Base-by-base conservation (phyloP, 2,113 vertebrate genomes). In the Bufo gargarizans region DNA sequence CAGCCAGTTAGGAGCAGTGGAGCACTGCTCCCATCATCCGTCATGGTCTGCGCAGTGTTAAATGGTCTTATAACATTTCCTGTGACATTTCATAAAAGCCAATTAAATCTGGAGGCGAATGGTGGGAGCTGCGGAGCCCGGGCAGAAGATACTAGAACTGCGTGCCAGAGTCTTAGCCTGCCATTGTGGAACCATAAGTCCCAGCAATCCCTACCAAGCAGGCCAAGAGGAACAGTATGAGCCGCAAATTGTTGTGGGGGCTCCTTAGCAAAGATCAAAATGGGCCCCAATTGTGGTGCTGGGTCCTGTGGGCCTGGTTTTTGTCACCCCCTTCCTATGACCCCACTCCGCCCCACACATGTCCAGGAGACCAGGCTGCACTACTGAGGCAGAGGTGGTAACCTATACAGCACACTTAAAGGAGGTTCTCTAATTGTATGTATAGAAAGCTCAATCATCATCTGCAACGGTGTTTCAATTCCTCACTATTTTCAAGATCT, bases 1-100 rank as follows among this genome's bases (percentile, higher is more conserved):
- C 17, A 20, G 47, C 72, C 17, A 76, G 72, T 19, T 17, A 76
- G 72, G 12, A 19, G 45, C 72, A 50, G 9, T 4, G 45, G 17
- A 76, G 72, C 72, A 8, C 47, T 19, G 17, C 72, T 50, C 47
- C 8, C 7, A 4, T 58, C 56, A 50, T 67, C 81, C n/a, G 16
- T 50, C 81, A 50, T 4, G 20, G 43, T 49, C 61, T 50, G 16
- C 53, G 53, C 45, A 45, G 20, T 53, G 61, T 82, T 49, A 65
- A n/a, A 3, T 61, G 50, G 43, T 65, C 43, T 22, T 67, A 83
- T 65, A 83, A n/a, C 47, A 67, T 83, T 65, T 83, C 67, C 56
- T 50, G 81, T 67, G 45, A 83, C 47, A 61, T 67, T 83, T 83
- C 49, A 67, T 65, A 69, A 69, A 47, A 83, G n/a, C 45, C 61